phyloP scores from a whole-genome alignment of 2,113 vertebrate genomes.

The Equus przewalskii region DNA sequence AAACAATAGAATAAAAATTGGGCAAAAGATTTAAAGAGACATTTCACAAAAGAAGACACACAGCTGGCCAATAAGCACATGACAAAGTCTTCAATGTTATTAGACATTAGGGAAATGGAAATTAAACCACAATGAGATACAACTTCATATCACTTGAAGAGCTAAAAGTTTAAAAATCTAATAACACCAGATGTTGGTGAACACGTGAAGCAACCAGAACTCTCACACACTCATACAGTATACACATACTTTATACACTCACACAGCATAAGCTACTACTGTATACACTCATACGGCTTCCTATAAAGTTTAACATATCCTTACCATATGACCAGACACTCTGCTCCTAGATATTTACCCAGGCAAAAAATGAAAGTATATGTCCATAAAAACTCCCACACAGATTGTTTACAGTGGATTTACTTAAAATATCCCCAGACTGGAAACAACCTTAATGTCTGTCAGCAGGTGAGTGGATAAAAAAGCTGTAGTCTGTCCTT shows the following conservation, averaged over 20 bases:
- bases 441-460: not conserved
- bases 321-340: not conserved
- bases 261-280: fast-evolving
- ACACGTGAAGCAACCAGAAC: fast-evolving
- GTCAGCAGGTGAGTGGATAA: not conserved
- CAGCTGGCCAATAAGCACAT: not conserved
- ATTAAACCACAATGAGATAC: not conserved
- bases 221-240: not conserved
- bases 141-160: not conserved
- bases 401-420: too few relatives aligned
- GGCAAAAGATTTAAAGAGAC: not conserved
- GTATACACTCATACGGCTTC: not conserved
- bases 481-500: not conserved
- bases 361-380: not conserved
- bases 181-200: not conserved
- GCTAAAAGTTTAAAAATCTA: not conserved
- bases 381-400: not conserved
- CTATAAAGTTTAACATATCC: not conserved
- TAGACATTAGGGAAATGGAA: not conserved
- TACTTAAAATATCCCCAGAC: not conserved
- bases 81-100: not conserved
- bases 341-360: not conserved
- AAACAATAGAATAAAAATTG: not conserved
- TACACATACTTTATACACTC: not conserved
- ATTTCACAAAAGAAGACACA: not conserved